These are phyloP conservation scores for Lucilia cuprina DNA, from an alignment of 1,140 invertebrate species.

Conservation along the genomic window DNA sequence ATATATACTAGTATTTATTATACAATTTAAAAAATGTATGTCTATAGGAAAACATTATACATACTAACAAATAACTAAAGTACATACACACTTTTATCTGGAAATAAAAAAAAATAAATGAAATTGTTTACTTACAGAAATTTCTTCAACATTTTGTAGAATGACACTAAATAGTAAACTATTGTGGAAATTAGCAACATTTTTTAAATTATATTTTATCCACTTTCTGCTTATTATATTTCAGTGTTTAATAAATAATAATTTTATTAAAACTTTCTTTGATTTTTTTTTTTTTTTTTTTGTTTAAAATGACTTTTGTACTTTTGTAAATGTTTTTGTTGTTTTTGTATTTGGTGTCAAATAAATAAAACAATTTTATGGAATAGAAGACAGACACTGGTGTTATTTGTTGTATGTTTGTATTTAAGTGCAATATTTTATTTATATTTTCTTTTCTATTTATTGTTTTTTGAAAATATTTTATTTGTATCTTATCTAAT, in stretches of 20 bases:
- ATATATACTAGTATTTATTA: too few relatives aligned
- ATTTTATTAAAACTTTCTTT: neutral
- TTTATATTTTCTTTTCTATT: neutral
- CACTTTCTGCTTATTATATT: neutral
- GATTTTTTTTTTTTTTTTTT: neutral
- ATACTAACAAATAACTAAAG: neutral
- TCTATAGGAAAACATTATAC: neutral
- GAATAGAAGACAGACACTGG: neutral
- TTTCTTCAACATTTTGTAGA: slow-evolving; percentile 55
- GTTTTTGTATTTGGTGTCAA: neutral
- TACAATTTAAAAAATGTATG: neutral
- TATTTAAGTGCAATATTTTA: neutral
- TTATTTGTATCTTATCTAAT: neutral
- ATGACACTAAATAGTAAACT: slow-evolving; percentile 47
- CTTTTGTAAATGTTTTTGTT: neutral
- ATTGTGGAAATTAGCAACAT: slow-evolving; percentile 56
- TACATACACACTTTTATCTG: neutral
- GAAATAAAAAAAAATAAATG: slow-evolving; percentile 3
- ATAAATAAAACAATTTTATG: neutral
- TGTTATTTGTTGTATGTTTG: neutral
- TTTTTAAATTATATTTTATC: neutral
- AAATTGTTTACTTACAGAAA: slow-evolving; percentile 50
- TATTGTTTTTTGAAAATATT: neutral
- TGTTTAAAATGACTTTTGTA: slow-evolving; percentile 4
- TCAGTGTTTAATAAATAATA: neutral